These are phyloP conservation scores for Lepidochrysops patricia DNA, from an alignment of 2,888 invertebrate species.

Conservation along the genomic window DNA sequence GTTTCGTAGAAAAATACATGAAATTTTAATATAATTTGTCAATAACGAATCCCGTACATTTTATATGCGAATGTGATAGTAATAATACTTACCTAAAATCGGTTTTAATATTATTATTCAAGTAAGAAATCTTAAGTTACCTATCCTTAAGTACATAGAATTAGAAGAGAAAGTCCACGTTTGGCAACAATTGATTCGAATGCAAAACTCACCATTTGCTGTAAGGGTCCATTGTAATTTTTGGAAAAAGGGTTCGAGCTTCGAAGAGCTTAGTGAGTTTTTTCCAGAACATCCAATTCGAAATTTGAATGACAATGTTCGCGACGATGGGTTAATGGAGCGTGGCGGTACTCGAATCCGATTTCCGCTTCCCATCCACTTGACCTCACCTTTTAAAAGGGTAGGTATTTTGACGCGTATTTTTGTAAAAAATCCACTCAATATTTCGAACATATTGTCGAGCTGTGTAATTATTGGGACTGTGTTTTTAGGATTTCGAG, in stretches of 20 bases:
- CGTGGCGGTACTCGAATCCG: constrained; percentile 1
- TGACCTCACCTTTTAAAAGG: constrained; percentile 8
- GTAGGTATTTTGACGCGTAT: constrained; percentile 4
- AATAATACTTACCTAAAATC: no score
- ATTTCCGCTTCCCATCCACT: neutral
- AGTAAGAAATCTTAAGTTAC: no score
- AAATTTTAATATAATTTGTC: no score
- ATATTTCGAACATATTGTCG: neutral
- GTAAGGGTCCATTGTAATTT: neutral
- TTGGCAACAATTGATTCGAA: neutral
- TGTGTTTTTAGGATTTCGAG: neutral
- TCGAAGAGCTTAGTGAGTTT: neutral
- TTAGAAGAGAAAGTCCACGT: neutral
- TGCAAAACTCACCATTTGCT: neutral
- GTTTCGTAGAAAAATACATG: no score
- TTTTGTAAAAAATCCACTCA: neutral
- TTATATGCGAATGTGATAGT: no score
- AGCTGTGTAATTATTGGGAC: neutral
- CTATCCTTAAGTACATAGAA: neutral
- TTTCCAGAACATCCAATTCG: constrained; percentile 7
- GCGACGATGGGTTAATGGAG: constrained; percentile 7
- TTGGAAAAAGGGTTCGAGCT: neutral
- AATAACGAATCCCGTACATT: no score
- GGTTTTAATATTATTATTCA: no score
- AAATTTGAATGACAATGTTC: constrained; percentile 5